These are phyloP conservation scores for Drosophila seguyi DNA, from an alignment of 1,140 invertebrate species.

Conservation along the genomic window DNA sequence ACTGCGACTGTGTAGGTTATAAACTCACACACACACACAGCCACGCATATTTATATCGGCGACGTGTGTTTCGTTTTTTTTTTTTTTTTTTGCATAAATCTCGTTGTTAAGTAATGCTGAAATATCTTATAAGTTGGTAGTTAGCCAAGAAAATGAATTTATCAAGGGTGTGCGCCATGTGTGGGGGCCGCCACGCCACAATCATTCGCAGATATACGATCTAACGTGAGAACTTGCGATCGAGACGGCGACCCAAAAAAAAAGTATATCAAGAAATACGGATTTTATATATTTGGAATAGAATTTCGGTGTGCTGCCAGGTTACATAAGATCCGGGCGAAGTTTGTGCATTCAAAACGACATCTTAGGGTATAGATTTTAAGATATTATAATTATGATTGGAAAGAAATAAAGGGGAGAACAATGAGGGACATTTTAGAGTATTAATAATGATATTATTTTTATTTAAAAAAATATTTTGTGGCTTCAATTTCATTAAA, in stretches of 20 bases:
- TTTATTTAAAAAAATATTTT: background rate
- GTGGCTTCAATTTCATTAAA: background rate
- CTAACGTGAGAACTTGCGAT: slow-evolving; percentile 25
- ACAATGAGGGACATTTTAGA: background rate
- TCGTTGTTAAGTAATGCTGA: slow-evolving; percentile 74
- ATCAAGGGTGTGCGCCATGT: slow-evolving; percentile 51
- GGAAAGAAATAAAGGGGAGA: background rate
- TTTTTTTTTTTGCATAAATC: slow-evolving; percentile 66
- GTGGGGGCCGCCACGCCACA: slow-evolving; percentile 17
- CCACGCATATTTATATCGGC: slow-evolving; percentile 28
- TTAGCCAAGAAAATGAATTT: slow-evolving; percentile 66
- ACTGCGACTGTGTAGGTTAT: slow-evolving; percentile 3
- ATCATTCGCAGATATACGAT: slow-evolving; percentile 44
- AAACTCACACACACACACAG: slow-evolving; percentile 10
- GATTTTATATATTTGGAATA: slow-evolving; percentile 41
- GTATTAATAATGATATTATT: background rate
- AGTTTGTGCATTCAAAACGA: background rate
- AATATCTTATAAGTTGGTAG: slow-evolving; percentile 68
- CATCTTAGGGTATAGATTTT: background rate
- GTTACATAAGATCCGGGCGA: slow-evolving; percentile 34
- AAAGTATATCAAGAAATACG: slow-evolving; percentile 28
- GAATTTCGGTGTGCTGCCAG: slow-evolving; percentile 26
- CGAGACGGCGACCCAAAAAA: slow-evolving; percentile 31
- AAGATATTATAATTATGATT: no score
- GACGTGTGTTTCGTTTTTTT: background rate